phyloP scores from a whole-genome alignment of 2,888 invertebrate species.

The Chaetoderma sp. region DNA sequence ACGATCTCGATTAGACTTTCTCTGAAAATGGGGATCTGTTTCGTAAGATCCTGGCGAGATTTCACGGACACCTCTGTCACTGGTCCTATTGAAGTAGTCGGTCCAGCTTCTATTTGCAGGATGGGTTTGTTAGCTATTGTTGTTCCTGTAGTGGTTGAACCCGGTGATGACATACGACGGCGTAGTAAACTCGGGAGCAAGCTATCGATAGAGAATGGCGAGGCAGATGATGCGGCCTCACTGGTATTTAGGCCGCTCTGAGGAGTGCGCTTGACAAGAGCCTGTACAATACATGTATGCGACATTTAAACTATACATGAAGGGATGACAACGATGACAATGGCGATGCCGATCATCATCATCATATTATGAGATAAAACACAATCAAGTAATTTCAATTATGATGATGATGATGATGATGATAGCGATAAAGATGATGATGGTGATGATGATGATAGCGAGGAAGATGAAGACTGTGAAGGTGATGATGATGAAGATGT shows the following conservation, averaged over 20 bases:
- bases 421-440: too few species aligned
- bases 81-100: too few species aligned
- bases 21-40: slow-evolving; percentile 71
- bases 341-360: too few species aligned
- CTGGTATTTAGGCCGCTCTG: slow-evolving; percentile 69
- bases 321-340: too few species aligned
- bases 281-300: slow-evolving; percentile 67
- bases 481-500: too few species aligned
- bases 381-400: too few species aligned
- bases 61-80: slow-evolving; percentile 65
- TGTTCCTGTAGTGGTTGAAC: slow-evolving; percentile 47
- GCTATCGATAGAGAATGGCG: slow-evolving; percentile 72
- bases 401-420: too few species aligned
- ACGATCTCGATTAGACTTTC: slow-evolving; percentile 41
- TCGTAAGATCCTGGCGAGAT: slow-evolving; percentile 74
- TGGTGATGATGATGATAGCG: too few species aligned
- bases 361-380: too few species aligned
- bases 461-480: too few species aligned
- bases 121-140: slow-evolving; percentile 45
- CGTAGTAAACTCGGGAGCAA: slow-evolving; percentile 75
- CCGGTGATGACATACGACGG: slow-evolving; percentile 75
- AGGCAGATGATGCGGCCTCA: slow-evolving; percentile 48
- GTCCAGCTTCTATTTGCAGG: too few species aligned
- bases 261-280: slow-evolving; percentile 76
- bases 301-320: too few species aligned